Base-by-base conservation (phyloP, 2,888 invertebrate genomes). In the Rhagonycha fulva region DNA sequence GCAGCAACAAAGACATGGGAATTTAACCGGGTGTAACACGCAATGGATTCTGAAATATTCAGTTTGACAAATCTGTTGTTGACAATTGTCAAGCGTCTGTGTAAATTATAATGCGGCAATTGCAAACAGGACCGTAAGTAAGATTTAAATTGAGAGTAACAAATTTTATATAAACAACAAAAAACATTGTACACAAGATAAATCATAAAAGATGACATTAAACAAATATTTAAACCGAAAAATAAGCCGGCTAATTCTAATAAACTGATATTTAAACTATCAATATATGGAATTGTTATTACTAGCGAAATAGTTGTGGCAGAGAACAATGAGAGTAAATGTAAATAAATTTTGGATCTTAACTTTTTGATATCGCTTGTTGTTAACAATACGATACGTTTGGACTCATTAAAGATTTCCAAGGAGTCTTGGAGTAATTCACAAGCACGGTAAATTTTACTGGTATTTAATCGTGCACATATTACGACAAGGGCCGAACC, bases 261-360 rank as follows among this genome's bases (percentile, higher is more conserved):
- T 4, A 32, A 1, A 32, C 4, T 12, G 1, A 12, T 0, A 32
- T 4, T 12, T 0, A 32, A 12, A 4, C 4, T 32, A 4, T 32
- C 12, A 12, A 12, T 32, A 0, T 2, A 32, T 0, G 1, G 4
- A 32, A 0, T 1, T 0, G 4, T 4, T 12, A 32, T 32, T 32
- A 4, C 4, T 0, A 1, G 3, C 0, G 12, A 4, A 4, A 4
- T 12, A 4, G 4, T 1, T 12, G 1, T 0, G 4, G 1, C 11
- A 12, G 0, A 10, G 1, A 4, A 4, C 4, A 32, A 12, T 32
- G 12, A 32, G 9, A 12, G 12, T 11, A 12, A 3, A 12, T 32
- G 32, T 4, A 32, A 12, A 32, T 12, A 12, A 12, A 32, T 32
- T 11, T 12, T 11, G 11, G 32, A 32, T 32, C 12, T 32, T 32